A percentile compares a stretch with the other conserved stretches of the same genome.
phyloP scores from a whole-genome alignment of 2,888 invertebrate genomes.

The Dromius quadrimaculatus region DNA sequence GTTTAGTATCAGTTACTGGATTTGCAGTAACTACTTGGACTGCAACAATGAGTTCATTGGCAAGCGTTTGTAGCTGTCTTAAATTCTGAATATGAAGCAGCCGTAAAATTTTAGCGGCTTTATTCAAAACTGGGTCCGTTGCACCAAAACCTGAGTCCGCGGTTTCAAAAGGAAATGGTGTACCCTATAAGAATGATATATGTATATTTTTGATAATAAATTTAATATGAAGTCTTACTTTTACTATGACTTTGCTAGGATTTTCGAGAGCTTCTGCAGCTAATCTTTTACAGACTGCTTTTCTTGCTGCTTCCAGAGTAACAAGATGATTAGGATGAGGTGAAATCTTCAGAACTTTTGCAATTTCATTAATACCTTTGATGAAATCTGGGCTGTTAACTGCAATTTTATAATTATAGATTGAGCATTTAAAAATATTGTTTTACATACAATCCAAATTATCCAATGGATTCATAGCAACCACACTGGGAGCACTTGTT shows the following conservation, averaged over 20 bases:
- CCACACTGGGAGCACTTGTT: conserved; percentile 77
- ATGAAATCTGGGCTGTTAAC: conserved; percentile 87
- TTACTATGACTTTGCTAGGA: conserved; percentile 68
- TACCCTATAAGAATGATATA: conserved; percentile 67
- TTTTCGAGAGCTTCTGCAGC: conserved; percentile 72
- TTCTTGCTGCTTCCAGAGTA: conserved; percentile 78
- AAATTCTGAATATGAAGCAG: conserved; percentile 87
- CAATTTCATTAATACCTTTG: conserved; percentile 82
- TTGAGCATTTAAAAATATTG: conserved; percentile 20
- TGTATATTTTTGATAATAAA: conserved; percentile 5
- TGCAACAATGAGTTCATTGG: conserved; percentile 93
- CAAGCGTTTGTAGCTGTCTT: conserved; percentile 88
- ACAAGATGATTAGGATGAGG: conserved; percentile 85
- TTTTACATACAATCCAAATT: conserved; percentile 84
- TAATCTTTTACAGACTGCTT: conserved; percentile 72
- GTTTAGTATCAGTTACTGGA: conserved; percentile 94
- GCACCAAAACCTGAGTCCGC: conserved; percentile 76
- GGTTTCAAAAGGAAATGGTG: conserved; percentile 77
- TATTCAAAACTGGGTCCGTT: conserved; percentile 75
- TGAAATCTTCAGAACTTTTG: conserved; percentile 82
- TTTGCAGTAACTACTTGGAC: conserved; percentile 95
- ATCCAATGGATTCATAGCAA: conserved; percentile 86
- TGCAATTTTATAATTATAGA: conserved; percentile 67
- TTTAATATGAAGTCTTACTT: conserved; percentile 59
- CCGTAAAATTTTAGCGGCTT: conserved; percentile 82